A percentile compares a stretch with the other conserved stretches of the same genome.
These are phyloP conservation scores for Phrynocephalus versicolor DNA, from an alignment of 2,113 vertebrate genomes.

Conservation along the genomic window DNA sequence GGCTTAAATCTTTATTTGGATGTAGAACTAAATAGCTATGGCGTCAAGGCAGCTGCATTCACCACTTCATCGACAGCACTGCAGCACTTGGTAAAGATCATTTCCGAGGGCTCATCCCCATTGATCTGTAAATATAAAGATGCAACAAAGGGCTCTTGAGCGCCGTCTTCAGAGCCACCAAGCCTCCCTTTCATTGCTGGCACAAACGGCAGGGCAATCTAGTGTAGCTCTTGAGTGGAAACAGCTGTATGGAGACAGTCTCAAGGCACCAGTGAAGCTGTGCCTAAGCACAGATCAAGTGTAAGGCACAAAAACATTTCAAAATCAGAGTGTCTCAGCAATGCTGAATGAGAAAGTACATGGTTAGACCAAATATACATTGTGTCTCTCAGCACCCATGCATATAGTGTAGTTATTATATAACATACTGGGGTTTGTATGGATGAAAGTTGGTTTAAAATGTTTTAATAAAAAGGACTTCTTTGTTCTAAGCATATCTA, in stretches of 20 bases:
- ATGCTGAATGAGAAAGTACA: neutral
- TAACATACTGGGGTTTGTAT: too few relatives aligned
- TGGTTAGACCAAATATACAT: too few relatives aligned
- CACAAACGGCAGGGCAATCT: too few relatives aligned
- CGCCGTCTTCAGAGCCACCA: neutral
- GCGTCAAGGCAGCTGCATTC: slow-evolving; percentile 13
- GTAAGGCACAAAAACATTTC: too few relatives aligned
- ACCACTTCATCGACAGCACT: neutral
- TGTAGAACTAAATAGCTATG: neutral
- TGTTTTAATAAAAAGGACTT: neutral
- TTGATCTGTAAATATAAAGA: neutral
- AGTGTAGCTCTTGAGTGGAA: too few relatives aligned
- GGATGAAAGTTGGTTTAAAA: too few relatives aligned
- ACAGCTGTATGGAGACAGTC: neutral
- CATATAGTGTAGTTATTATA: too few relatives aligned
- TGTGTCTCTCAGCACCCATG: too few relatives aligned
- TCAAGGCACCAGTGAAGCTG: too few relatives aligned
- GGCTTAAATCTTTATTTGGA: neutral
- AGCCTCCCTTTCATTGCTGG: neutral
- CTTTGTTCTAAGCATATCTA: neutral
- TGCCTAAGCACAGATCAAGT: too few relatives aligned
- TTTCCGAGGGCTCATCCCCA: neutral
- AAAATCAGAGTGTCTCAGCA: neutral
- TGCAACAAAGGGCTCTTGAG: neutral
- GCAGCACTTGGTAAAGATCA: neutral